A percentile compares a stretch with the other conserved stretches of the same genome.
phyloP scores from a whole-genome alignment of 2,888 invertebrate species.

The Athalia cordata region DNA sequence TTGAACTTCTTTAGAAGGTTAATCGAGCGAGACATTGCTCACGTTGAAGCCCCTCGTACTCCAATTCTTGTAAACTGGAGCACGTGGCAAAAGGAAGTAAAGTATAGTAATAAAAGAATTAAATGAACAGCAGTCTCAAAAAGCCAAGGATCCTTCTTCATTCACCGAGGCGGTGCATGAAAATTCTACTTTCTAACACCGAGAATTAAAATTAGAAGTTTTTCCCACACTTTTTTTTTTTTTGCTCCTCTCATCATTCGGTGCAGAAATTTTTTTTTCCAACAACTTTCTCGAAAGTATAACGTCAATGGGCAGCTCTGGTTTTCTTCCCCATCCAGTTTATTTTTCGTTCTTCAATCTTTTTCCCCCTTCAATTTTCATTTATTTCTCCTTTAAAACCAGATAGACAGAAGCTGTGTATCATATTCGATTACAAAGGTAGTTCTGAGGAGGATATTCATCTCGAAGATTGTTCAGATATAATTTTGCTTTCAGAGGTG shows the following conservation, averaged over 20 bases:
- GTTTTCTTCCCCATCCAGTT: too few relatives aligned
- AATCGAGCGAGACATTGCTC: slow-evolving; percentile 58
- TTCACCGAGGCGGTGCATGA: too few relatives aligned
- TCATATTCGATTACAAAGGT: slow-evolving; percentile 2
- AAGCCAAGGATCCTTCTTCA: background rate
- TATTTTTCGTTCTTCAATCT: background rate
- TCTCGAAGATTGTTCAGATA: slow-evolving; percentile 31
- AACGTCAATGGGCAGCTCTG: too few relatives aligned
- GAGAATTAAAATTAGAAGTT: too few relatives aligned
- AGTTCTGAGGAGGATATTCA: background rate
- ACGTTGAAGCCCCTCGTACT: slow-evolving; percentile 43
- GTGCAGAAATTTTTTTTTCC: too few relatives aligned
- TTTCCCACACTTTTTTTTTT: too few relatives aligned
- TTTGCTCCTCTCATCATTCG: too few relatives aligned
- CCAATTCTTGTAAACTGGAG: background rate
- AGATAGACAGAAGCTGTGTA: background rate
- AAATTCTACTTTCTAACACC: too few relatives aligned
- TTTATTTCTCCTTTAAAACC: background rate
- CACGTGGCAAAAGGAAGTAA: slow-evolving; percentile 23
- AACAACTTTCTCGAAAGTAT: too few relatives aligned
- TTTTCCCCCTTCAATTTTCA: background rate
- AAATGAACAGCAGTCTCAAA: background rate
- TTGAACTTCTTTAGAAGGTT: slow-evolving; percentile 49
- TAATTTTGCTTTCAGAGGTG: slow-evolving; percentile 28
- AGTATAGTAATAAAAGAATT: slow-evolving; percentile 13